Evolutionary conservation across 2,888 invertebrate species (phyloP), one percentile per base, ranked within the genome.

Genomic region (Pseudococcus longispinus): DNA sequence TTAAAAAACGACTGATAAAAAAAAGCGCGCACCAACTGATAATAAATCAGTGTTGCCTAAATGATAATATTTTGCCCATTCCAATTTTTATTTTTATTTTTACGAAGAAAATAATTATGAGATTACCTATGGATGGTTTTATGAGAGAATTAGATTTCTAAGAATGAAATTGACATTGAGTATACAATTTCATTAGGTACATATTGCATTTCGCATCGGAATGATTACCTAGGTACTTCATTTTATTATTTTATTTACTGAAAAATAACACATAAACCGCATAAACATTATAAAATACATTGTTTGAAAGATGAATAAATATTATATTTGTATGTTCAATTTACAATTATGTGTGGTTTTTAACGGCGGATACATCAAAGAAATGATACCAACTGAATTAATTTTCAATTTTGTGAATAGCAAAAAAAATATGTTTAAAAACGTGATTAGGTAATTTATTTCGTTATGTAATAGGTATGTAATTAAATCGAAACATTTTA

Each of bases 401-500:
- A 70, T 15, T 70, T 29, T 70, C 3, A 70, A 60, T 60, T 60
- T 60, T 70, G 29, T 70, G 29, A 29, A 29, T 29, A 70, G 70
- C 29, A 70, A 70, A 70, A 70, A 60, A 20, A 70, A 18, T 1
- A 29, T 15, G 18, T 70, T 65, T 70, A 29, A 70, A 70, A 70
- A 70, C 29, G 70, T 15, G 20, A 60, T 20, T 23, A n/a, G 8
- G 15, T 70, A 13, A 70, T 70, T 29, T 15, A 29, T 70, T 6
- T 29, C 29, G 60, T 60, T 23, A 23, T 11, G 23, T 20, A 60
- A 60, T 60, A 60, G 5, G 11, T 60, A 60, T 70, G 29, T 70
- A 29, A 70, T 70, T 70, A 29, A 70, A 70, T 29, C 70, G 29
- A 70, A 70, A 70, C 29, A 70, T 80, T 80, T 80, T 80, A 80